Evolutionary conservation across 2,888 invertebrate genomes (phyloP).

Genomic region (Synanthedon tipuliformis): DNA sequence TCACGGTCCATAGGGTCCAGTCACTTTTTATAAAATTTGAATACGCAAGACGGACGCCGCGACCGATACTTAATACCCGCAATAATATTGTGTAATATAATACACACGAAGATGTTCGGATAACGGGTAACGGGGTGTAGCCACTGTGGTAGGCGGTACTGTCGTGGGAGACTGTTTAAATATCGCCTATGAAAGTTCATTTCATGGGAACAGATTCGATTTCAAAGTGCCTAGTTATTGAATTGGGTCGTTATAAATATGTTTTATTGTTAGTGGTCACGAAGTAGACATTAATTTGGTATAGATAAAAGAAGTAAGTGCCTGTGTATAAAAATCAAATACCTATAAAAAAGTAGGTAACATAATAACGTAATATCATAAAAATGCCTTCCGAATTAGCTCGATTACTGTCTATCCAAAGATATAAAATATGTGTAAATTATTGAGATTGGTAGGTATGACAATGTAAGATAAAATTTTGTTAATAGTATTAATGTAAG

Average conservation of each 20-base stretch:
- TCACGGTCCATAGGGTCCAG: slow-evolving; percentile 43
- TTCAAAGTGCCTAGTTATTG: slow-evolving; percentile 35
- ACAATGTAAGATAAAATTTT: no score
- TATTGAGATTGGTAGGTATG: no score
- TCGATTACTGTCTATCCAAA: no score
- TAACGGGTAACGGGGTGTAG: slow-evolving; percentile 37
- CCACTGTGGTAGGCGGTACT: slow-evolving; percentile 50
- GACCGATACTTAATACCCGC: slow-evolving; percentile 35
- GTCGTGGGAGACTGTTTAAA: slow-evolving; percentile 41
- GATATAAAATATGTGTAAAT: no score
- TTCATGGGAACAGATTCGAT: slow-evolving; percentile 36
- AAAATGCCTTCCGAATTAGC: no score
- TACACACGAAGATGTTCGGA: slow-evolving; percentile 26
- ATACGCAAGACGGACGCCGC: slow-evolving; percentile 16
- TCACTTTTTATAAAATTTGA: slow-evolving; percentile 34
- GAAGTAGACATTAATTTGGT: slow-evolving; percentile 8
- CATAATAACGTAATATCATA: no score
- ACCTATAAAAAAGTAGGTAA: no score
- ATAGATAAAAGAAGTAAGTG: no score
- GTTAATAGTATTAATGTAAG: no score
- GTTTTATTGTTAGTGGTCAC: slow-evolving; percentile 31
- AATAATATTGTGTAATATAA: slow-evolving; percentile 3
- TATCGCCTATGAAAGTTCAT: slow-evolving; percentile 20
- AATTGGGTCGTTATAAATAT: slow-evolving; percentile 21
- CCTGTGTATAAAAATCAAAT: no score